A percentile compares a stretch with the other conserved stretches of the same genome.
Evolutionary conservation across 92 coral and sea anemone genomes (phyloP).

Genomic region (Metridium senile): DNA sequence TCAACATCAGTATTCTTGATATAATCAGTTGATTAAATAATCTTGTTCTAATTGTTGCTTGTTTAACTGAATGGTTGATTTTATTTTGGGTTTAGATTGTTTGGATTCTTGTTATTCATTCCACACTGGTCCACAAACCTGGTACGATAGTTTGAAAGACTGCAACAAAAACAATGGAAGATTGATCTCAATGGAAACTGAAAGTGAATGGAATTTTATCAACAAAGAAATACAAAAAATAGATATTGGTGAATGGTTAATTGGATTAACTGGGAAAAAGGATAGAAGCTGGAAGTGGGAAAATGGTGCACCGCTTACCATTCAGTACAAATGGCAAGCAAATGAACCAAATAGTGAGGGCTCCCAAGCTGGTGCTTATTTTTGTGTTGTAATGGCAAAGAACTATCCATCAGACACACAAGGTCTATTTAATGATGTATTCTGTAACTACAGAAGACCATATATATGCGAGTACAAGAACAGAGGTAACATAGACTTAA

Average conservation of each 20-base stretch:
- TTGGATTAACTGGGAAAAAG: conserved; percentile 9
- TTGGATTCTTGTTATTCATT: conserved; percentile 21
- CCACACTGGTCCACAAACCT: neutral
- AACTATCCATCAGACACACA: neutral
- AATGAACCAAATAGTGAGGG: neutral
- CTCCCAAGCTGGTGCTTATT: neutral
- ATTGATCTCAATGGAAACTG: conserved; percentile 18
- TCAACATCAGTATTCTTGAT: too few species aligned
- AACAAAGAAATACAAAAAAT: conserved; percentile 7
- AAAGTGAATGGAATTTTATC: conserved; percentile 14
- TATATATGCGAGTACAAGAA: neutral
- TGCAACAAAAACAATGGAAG: neutral
- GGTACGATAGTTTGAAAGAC: conserved; percentile 2
- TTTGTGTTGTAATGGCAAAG: conserved; percentile 15
- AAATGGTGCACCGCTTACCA: neutral
- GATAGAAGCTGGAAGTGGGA: conserved; percentile 4
- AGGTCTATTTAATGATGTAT: neutral
- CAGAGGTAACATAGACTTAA: neutral
- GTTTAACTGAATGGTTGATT: too few species aligned
- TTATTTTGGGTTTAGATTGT: too few species aligned
- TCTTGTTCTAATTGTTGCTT: too few species aligned
- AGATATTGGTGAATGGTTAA: neutral
- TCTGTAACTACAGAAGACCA: neutral
- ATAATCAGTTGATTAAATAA: too few species aligned
- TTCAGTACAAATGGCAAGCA: neutral